Base-by-base conservation (phyloP, 2,113 vertebrate species). In the Corydoras maculifer region DNA sequence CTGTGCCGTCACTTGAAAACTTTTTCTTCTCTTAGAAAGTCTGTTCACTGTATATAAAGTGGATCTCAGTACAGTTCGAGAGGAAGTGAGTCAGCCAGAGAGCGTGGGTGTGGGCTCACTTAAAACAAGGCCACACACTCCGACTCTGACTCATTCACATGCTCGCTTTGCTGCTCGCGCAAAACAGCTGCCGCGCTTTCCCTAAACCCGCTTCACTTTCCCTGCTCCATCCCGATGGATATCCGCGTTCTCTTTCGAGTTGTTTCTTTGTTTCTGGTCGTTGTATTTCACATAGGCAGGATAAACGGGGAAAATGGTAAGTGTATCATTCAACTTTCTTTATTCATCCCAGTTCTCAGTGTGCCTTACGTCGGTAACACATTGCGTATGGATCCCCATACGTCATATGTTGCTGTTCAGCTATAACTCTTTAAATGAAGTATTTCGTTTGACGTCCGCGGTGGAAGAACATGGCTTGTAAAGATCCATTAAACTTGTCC, bases 91-190 rank as follows among this genome's bases (percentile, higher is more conserved):
- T 57, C 54, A 57, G 54, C 54, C 54, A 57, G 54, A 7, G 13
- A 79, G 88, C 85, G 88, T 89, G 88, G 87, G 88, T 86, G 88
- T 88, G 88, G 86, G 80, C 85, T 73, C 85, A 84, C 69, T 88
- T 89, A 88, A 88, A 89, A 87, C 88, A 87, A 81, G 87, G 84
- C 82, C 80, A 86, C 54, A 82, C 83, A 85, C 81, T 86, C 75
- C 68, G 85, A 73, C 82, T 43, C 35, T 90, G 87, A 88, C 81
- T 88, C 88, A 90, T 84, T 87, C 84, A 86, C 84, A 85, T 84
- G 88, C 82, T 79, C 77, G 78, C 85, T 83, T 82, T 86, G 88
- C 54, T 55, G 9, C 61, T 55, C 53, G 4, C 8, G 2, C 53
- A 66, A 76, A 80, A 77, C 83, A 82, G 77, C 80, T 82, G 79